Conservation (phyloP, 2,113 vertebrate species). For the Hemicordylus capensis region DNA sequence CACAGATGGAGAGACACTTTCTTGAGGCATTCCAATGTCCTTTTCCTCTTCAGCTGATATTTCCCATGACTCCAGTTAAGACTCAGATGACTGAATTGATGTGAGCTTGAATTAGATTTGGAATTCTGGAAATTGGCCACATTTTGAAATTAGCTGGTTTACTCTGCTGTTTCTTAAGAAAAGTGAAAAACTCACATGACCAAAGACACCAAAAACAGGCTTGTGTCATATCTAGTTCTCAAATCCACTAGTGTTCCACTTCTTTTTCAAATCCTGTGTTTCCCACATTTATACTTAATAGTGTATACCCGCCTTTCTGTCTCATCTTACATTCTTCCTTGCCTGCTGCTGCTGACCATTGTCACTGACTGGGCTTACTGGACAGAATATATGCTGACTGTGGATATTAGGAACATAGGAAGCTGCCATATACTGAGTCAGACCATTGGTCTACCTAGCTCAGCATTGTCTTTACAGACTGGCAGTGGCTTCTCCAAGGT, state of each 20-base stretch:
- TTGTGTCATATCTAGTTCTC: neutral
- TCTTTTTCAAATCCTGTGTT: neutral
- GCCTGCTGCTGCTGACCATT: neutral
- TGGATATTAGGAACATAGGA: too few relatives aligned
- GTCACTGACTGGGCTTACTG: neutral
- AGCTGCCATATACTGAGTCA: too few relatives aligned
- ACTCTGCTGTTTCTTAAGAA: too few relatives aligned
- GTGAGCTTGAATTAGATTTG: neutral
- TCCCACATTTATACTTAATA: neutral
- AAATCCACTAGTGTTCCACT: neutral
- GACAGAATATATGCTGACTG: neutral
- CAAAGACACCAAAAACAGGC: too few relatives aligned
- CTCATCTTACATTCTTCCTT: neutral
- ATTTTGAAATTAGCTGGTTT: neutral
- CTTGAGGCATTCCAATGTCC: constrained; percentile 35
- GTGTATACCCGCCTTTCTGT: too few relatives aligned
- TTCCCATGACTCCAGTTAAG: neutral
- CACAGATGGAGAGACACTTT: constrained; percentile 37
- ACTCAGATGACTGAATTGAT: neutral
- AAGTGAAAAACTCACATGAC: too few relatives aligned
- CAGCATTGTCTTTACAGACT: too few relatives aligned
- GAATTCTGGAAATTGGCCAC: neutral
- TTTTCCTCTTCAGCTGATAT: neutral
- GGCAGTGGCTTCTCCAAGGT: too few relatives aligned
- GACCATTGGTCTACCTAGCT: too few relatives aligned